A percentile compares a stretch with the other conserved stretches of the same genome.
Evolutionary conservation across 2,113 vertebrate species (phyloP).

Genomic region (Vicugna pacos): DNA sequence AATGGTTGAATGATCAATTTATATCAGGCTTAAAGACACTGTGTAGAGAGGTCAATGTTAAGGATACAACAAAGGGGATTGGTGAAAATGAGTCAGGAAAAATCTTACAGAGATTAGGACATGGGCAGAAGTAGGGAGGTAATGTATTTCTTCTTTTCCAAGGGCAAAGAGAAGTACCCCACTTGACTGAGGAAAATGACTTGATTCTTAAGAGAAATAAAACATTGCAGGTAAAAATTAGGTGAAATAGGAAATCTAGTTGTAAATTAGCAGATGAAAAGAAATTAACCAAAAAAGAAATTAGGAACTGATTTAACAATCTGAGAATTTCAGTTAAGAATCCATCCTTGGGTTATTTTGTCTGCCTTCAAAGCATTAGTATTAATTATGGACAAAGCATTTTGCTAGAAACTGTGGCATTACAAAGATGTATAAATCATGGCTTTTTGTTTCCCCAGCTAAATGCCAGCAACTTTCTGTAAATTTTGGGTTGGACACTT

Average conservation of each 20-base stretch:
- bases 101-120: not conserved
- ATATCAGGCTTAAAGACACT: not conserved
- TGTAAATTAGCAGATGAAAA: not conserved
- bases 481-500: not conserved
- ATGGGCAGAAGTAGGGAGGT: not conserved
- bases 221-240: not conserved
- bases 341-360: not conserved
- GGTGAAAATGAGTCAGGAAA: not conserved
- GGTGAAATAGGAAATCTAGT: not conserved
- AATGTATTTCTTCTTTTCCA: not conserved
- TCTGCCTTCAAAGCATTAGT: not conserved
- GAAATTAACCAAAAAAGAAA: not conserved
- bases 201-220: not conserved
- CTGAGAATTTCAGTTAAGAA: conserved; percentile 2
- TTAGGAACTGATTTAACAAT: not conserved
- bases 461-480: not conserved
- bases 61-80: not conserved
- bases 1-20: not conserved
- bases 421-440: not conserved
- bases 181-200: not conserved
- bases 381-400: not conserved
- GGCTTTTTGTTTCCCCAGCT: not conserved
- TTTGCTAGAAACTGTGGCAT: not conserved
- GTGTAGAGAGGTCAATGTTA: not conserved
- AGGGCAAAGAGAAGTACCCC: not conserved